These are phyloP conservation scores for Burhinus oedicnemus DNA, from an alignment of 2,113 vertebrate genomes.

Conservation along the genomic window DNA sequence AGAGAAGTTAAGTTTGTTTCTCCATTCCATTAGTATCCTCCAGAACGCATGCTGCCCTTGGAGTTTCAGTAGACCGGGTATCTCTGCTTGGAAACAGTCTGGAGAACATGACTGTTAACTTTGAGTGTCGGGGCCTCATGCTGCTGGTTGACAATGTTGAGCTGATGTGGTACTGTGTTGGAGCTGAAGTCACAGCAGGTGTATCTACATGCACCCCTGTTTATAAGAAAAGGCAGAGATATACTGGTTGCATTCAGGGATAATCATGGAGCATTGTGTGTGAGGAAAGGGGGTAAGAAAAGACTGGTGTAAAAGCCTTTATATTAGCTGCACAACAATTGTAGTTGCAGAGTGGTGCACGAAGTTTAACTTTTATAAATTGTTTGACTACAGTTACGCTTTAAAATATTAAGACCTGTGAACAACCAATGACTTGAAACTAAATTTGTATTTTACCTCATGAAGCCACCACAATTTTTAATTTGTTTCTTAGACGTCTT, in stretches of 20 bases:
- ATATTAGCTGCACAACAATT: neutral
- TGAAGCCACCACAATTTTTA: too few relatives aligned
- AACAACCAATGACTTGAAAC: too few relatives aligned
- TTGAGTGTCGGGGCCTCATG: neutral
- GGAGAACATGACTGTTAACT: neutral
- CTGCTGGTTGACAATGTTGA: neutral
- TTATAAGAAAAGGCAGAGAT: neutral
- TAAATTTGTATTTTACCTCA: too few relatives aligned
- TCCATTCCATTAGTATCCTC: neutral
- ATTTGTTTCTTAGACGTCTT: too few relatives aligned
- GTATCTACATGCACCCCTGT: neutral
- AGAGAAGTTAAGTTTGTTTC: neutral
- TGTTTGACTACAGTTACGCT: too few relatives aligned
- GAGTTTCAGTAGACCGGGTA: neutral
- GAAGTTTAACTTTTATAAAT: too few relatives aligned
- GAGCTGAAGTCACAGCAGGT: neutral
- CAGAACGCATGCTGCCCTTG: neutral
- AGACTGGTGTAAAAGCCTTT: neutral
- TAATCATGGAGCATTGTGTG: neutral
- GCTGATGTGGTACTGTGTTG: neutral
- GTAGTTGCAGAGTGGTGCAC: neutral
- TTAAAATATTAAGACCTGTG: too few relatives aligned
- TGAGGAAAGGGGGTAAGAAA: neutral
- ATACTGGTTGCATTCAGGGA: neutral
- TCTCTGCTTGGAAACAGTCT: neutral